phyloP scores from a whole-genome alignment of 2,113 vertebrate species.

The Anolis carolinensis region DNA sequence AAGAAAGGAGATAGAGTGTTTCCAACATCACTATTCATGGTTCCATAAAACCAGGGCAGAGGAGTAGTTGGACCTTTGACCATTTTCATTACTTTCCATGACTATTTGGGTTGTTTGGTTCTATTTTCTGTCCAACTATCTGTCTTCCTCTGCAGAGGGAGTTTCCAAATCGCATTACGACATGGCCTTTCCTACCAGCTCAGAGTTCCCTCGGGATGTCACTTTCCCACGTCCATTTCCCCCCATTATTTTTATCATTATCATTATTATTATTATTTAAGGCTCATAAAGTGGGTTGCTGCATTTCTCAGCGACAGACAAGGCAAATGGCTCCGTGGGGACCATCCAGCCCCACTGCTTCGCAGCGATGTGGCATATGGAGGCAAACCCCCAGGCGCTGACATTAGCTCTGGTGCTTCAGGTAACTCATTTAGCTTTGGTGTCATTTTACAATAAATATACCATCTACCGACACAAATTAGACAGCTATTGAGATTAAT shows the following conservation, averaged over 20 bases:
- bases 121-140: not conserved
- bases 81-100: too few species aligned
- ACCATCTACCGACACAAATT: slow-evolving; percentile 86
- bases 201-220: not conserved
- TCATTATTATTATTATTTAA: slow-evolving; percentile 79
- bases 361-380: slow-evolving; percentile 73
- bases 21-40: not conserved
- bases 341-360: slow-evolving; percentile 67
- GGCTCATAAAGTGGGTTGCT: slow-evolving; percentile 71
- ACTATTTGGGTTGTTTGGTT: not conserved
- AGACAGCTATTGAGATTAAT: slow-evolving; percentile 91
- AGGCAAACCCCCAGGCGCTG: slow-evolving; percentile 75
- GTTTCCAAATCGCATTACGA: not conserved
- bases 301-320: slow-evolving; percentile 72
- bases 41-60: not conserved
- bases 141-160: not conserved
- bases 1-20: not conserved
- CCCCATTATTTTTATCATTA: slow-evolving; percentile 37
- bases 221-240: slow-evolving; percentile 24
- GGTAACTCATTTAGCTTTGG: slow-evolving; percentile 86
- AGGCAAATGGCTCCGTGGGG: slow-evolving; percentile 72
- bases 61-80: not conserved
- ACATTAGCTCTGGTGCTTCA: slow-evolving; percentile 83
- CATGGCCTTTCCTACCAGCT: slow-evolving; percentile 30
- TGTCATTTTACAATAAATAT: slow-evolving; percentile 89